Percentiles rank a stretch among this genome's conserved stretches.
These are phyloP conservation scores for Caenorhabditis inopinata DNA, from an alignment of 1,140 invertebrate species.

Conservation along the genomic window DNA sequence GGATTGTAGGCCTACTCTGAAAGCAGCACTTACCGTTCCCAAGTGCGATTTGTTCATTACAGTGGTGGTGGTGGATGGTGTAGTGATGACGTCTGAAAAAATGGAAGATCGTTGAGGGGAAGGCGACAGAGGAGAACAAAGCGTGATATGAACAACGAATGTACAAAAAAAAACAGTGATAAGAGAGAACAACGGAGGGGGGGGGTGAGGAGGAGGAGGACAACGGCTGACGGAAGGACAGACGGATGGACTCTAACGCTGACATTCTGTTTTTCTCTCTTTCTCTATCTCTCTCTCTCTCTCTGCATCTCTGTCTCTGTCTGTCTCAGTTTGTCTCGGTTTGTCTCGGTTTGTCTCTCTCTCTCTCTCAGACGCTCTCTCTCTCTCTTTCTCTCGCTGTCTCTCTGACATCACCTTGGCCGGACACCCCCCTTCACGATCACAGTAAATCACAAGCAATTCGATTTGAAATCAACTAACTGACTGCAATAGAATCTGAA, in stretches of 20 bases:
- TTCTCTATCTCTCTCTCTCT: no score
- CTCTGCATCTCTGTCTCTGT: no score
- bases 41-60: conserved; percentile 24
- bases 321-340: no score
- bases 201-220: not conserved
- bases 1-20: no score
- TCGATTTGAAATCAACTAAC: not conserved
- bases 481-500: not conserved
- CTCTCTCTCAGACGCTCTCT: no score
- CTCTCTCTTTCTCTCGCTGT: no score
- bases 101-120: not conserved
- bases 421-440: conserved; percentile 1
- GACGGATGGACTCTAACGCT: no score
- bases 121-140: not conserved
- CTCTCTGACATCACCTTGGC: no score
- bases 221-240: not conserved
- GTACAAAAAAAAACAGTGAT: not conserved
- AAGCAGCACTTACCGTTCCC: not conserved
- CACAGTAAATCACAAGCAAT: conserved; percentile 4
- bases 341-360: no score
- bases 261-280: no score
- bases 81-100: not conserved
- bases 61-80: not conserved
- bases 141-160: not conserved
- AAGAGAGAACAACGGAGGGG: not conserved